These are phyloP conservation scores for Oscheius myriophilus DNA, from an alignment of 2,888 invertebrate species.

Conservation along the genomic window DNA sequence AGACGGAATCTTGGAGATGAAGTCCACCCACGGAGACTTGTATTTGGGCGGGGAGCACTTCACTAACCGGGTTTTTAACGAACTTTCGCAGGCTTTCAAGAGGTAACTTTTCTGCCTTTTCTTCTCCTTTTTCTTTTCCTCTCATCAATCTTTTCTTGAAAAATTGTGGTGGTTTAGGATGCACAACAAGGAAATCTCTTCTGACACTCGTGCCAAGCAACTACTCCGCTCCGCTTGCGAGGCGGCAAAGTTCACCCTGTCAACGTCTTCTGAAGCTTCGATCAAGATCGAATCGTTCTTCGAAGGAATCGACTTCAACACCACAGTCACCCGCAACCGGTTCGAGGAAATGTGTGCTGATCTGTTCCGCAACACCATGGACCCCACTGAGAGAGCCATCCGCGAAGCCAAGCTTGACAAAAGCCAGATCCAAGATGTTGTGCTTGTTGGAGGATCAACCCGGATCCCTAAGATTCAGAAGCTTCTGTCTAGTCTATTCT, in stretches of 20 bases:
- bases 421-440: conserved; percentile 80
- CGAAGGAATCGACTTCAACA: conserved; percentile 96
- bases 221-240: conserved; percentile 90
- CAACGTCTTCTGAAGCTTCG: conserved; percentile 74
- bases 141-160: too few relatives aligned
- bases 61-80: conserved; percentile 76
- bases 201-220: conserved; percentile 88
- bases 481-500: conserved; percentile 83
- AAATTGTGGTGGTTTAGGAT: too few relatives aligned
- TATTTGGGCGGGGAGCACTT: conserved; percentile 74
- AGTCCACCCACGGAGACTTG: conserved; percentile 92
- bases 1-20: conserved; percentile 89
- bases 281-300: conserved; percentile 95
- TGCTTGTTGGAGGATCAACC: conserved; percentile 86
- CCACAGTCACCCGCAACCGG: conserved; percentile 91
- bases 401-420: conserved; percentile 85
- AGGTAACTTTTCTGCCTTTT: too few relatives aligned
- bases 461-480: conserved; percentile 97
- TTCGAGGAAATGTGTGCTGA: conserved; percentile 86
- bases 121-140: too few relatives aligned
- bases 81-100: conserved; percentile 73
- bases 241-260: conserved; percentile 78
- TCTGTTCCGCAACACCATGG: conserved; percentile 93
- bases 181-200: conserved; percentile 85
- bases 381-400: conserved; percentile 87